These are phyloP conservation scores for Colossoma macropomum DNA, from an alignment of 2,113 vertebrate genomes.

Conservation along the genomic window DNA sequence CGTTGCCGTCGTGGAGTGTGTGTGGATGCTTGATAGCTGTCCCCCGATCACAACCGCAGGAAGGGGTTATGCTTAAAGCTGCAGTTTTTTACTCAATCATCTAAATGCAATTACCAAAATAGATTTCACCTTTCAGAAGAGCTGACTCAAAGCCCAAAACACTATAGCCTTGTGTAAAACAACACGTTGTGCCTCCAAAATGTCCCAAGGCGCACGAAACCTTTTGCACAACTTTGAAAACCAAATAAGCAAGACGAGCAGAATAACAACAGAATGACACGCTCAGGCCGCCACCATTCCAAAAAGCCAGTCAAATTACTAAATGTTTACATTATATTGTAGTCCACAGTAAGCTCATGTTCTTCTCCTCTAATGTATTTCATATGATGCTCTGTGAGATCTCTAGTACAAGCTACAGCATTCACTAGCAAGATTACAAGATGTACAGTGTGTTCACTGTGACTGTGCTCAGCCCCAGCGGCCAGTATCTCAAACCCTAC, in stretches of 20 bases:
- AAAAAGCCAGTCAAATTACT: neutral
- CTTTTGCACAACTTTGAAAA: neutral
- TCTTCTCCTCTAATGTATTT: neutral
- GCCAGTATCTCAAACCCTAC: neutral
- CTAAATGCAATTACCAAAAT: constrained; percentile 12
- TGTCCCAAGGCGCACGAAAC: neutral
- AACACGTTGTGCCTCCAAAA: neutral
- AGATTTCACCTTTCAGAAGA: neutral
- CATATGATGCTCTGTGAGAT: neutral
- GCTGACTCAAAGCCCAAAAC: neutral
- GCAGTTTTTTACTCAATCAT: neutral
- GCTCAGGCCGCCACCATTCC: neutral
- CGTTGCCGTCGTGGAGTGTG: neutral
- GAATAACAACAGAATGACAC: neutral
- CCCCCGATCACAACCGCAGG: neutral
- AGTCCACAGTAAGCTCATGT: neutral
- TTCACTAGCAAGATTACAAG: neutral
- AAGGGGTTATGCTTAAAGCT: neutral
- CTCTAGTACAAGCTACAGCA: neutral
- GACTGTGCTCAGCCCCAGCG: neutral
- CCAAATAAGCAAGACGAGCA: neutral
- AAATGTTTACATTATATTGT: neutral
- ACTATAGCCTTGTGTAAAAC: neutral
- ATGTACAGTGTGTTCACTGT: neutral
- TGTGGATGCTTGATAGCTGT: neutral